Percentiles rank a stretch among this genome's conserved stretches.
Evolutionary conservation across 2,888 invertebrate genomes (phyloP).

Genomic region (Pachydiplax longipennis): DNA sequence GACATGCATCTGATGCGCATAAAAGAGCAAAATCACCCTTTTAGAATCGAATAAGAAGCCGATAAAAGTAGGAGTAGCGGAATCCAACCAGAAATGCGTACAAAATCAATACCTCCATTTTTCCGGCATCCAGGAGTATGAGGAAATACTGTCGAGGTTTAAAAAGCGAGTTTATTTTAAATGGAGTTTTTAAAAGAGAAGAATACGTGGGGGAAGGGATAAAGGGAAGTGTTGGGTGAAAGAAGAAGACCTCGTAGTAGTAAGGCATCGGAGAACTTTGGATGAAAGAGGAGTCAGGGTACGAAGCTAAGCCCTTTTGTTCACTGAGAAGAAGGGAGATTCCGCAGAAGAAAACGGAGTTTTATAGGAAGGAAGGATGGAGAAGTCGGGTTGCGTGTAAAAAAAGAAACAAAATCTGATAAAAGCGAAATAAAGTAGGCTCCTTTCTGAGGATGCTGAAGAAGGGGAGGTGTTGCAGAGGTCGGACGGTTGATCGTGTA

Average conservation of each 20-base stretch:
- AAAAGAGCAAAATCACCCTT: too few relatives aligned
- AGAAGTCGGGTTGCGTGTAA: neutral
- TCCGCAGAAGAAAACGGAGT: neutral
- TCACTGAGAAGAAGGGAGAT: neutral
- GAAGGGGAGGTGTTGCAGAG: neutral
- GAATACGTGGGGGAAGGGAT: neutral
- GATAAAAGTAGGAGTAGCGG: too few relatives aligned
- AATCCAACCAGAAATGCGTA: too few relatives aligned
- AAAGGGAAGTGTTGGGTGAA: neutral
- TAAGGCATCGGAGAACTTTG: neutral
- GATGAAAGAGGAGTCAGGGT: neutral
- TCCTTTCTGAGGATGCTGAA: neutral
- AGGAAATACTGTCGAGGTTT: neutral
- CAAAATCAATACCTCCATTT: too few relatives aligned
- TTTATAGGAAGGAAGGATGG: neutral
- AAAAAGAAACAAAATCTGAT: slow-evolving; percentile 30
- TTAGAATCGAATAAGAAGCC: too few relatives aligned
- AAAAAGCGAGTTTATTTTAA: neutral
- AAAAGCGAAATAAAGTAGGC: slow-evolving; percentile 40
- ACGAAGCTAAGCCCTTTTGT: neutral
- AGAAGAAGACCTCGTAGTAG: neutral
- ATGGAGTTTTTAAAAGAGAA: neutral
- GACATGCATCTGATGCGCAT: too few relatives aligned
- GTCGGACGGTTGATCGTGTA: neutral
- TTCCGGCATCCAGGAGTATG: neutral